A percentile compares a stretch with the other conserved stretches of the same genome.
These are phyloP conservation scores for Quadroppia sp. DNA, from an alignment of 2,888 invertebrate genomes.

Conservation along the genomic window DNA sequence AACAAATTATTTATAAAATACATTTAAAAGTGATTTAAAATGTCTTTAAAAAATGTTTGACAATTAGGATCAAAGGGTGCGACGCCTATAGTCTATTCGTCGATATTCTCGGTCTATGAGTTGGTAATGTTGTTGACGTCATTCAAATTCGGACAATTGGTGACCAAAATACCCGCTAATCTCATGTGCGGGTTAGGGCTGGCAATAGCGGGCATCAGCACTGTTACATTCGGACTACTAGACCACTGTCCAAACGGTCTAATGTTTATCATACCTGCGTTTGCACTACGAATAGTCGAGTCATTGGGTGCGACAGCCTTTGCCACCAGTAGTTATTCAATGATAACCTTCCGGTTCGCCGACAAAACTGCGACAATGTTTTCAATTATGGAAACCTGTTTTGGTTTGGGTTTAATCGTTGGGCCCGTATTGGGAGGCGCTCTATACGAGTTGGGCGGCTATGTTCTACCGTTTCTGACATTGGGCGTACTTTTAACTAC, in stretches of 20 bases:
- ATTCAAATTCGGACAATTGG: conserved; percentile 69
- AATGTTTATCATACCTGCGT: conserved; percentile 50
- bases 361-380: conserved; percentile 78
- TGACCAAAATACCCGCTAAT: conserved; percentile 40
- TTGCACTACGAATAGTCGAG: conserved; percentile 71
- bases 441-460: conserved; percentile 62
- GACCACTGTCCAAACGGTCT: neutral
- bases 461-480: conserved; percentile 59
- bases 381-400: conserved; percentile 55
- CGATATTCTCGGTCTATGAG: conserved; percentile 81
- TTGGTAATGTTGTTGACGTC: conserved; percentile 74
- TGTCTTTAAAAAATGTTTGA: too few species aligned
- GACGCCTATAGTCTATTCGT: conserved; percentile 72
- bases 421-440: conserved; percentile 86
- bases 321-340: conserved; percentile 77
- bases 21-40: too few species aligned
- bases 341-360: conserved; percentile 81
- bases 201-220: conserved; percentile 23
- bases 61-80: conserved; percentile 66
- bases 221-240: conserved; percentile 28
- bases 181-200: conserved; percentile 38
- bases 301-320: conserved; percentile 82
- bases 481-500: conserved; percentile 69
- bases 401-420: conserved; percentile 64
- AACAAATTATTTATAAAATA: neutral